Evolutionary conservation across 2,113 vertebrate species (phyloP).

Genomic region (Upupa epops): DNA sequence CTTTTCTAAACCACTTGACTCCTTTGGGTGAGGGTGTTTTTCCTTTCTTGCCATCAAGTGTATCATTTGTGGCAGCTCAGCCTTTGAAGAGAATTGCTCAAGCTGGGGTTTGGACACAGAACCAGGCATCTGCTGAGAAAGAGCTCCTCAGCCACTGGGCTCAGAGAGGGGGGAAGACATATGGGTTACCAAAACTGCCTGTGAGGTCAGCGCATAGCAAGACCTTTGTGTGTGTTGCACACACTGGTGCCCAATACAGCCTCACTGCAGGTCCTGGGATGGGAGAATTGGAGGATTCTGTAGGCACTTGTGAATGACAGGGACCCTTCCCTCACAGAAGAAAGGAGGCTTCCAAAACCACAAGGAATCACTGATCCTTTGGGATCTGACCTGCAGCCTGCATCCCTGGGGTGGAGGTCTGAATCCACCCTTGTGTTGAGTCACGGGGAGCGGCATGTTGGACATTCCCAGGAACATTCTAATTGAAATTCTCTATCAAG

Average conservation of each 20-base stretch:
- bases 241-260: rapidly evolving
- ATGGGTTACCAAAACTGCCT: rapidly evolving
- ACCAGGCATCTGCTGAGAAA: not conserved
- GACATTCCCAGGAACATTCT: not conserved
- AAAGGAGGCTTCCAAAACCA: not conserved
- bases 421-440: rapidly evolving
- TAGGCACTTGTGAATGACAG: not conserved
- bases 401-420: not conserved
- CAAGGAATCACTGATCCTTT: not conserved
- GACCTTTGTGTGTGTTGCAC: not conserved
- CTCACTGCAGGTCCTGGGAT: rapidly evolving
- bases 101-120: not conserved
- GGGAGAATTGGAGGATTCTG: not conserved
- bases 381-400: not conserved
- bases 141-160: not conserved
- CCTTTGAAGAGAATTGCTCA: not conserved
- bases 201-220: not conserved
- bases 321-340: not conserved
- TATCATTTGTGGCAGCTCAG: not conserved
- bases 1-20: not conserved
- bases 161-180: not conserved
- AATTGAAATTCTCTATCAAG: conserved; percentile 20
- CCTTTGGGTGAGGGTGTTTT: not conserved
- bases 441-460: rapidly evolving
- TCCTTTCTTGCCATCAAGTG: not conserved